phyloP scores from a whole-genome alignment of 2,113 vertebrate species.

The Poecile atricapillus region DNA sequence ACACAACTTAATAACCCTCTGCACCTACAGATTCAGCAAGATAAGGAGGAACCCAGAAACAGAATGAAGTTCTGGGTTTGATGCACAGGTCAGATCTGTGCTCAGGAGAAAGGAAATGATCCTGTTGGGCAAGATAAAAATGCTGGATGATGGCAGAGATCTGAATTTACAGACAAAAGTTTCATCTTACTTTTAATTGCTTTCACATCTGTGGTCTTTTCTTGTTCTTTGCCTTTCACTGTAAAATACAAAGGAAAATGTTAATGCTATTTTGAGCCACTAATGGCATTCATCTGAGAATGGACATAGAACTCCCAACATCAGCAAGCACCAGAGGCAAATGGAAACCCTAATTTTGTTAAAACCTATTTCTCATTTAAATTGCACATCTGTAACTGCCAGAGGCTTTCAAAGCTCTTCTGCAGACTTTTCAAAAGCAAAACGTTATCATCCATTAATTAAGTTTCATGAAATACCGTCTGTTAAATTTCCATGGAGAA shows the following conservation, averaged over 20 bases:
- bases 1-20: slow-evolving; percentile 12
- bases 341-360: not conserved
- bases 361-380: not conserved
- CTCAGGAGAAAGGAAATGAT: not conserved
- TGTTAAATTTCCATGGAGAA: not conserved
- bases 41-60: not conserved
- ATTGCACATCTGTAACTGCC: not conserved
- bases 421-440: not conserved
- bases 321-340: not conserved
- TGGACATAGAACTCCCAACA: not conserved
- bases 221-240: slow-evolving; percentile 95
- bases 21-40: not conserved
- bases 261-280: slow-evolving; percentile 1
- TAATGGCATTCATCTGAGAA: not conserved
- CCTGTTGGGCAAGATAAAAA: not conserved
- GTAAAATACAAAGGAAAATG: slow-evolving; percentile 57
- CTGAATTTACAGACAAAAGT: not conserved
- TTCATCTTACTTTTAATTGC: slow-evolving; percentile 82
- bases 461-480: not conserved
- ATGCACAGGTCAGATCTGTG: not conserved
- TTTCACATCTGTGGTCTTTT: slow-evolving; percentile 83
- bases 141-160: not conserved
- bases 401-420: not conserved
- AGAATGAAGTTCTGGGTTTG: not conserved
- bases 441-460: not conserved